Percentiles rank a stretch among this genome's conserved stretches.
phyloP scores from a whole-genome alignment of 92 coral and sea anemone species.

The Umimayanthus kanabou region DNA sequence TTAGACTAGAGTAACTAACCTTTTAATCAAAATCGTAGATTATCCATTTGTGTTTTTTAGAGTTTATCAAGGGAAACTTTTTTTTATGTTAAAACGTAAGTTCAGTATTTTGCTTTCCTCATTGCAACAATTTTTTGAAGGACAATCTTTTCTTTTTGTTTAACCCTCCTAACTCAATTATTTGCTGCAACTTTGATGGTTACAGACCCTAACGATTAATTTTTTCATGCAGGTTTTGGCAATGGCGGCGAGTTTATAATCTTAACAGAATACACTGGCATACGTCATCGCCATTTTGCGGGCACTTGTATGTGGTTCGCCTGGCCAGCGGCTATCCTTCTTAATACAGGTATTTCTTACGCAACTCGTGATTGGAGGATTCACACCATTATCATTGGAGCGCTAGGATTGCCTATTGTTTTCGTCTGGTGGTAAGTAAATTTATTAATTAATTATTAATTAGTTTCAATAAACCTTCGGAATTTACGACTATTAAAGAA shows the following conservation, averaged over 20 bases:
- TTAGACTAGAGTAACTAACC: too few species aligned
- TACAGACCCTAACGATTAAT: not conserved
- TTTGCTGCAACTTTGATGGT: not conserved
- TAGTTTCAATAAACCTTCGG: not conserved
- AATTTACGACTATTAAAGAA: too few species aligned
- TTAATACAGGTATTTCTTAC: constrained; percentile 8
- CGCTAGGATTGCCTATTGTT: not conserved
- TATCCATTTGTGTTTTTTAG: not conserved
- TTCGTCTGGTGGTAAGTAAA: not conserved
- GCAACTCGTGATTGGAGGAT: constrained; percentile 15
- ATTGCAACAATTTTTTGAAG: not conserved
- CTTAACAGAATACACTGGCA: constrained; percentile 4
- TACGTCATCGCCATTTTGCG: constrained; percentile 5
- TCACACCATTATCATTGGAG: constrained; percentile 17
- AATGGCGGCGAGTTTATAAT: constrained; percentile 6
- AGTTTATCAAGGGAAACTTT: not conserved
- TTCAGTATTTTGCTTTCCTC: not conserved
- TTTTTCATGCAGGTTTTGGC: not conserved
- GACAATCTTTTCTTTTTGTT: not conserved
- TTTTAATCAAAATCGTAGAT: too few species aligned
- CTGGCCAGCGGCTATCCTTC: constrained; percentile 9
- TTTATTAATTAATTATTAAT: not conserved
- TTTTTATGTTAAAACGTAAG: not conserved
- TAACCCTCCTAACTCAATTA: not conserved
- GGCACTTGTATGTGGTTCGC: constrained; percentile 14